These are phyloP conservation scores for Polymixis lichenea DNA, from an alignment of 2,888 invertebrate species.

Conservation along the genomic window DNA sequence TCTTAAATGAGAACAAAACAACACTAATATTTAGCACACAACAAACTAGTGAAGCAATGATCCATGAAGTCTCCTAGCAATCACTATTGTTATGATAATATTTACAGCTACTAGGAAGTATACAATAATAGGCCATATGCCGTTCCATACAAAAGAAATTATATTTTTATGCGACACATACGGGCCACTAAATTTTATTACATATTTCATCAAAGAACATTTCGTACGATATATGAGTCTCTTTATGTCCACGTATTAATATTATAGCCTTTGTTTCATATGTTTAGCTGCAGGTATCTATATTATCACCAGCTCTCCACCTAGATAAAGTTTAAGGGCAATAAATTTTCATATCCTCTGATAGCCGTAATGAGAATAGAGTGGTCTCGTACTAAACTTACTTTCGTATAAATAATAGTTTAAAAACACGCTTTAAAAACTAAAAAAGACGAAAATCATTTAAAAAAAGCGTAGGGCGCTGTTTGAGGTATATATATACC, in stretches of 20 bases:
- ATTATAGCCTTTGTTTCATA: conserved; percentile 36
- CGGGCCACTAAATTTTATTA: conserved; percentile 34
- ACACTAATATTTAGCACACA: neutral
- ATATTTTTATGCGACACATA: conserved; percentile 49
- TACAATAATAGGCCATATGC: conserved; percentile 25
- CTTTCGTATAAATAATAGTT: too few relatives aligned
- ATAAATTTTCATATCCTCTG: conserved; percentile 48
- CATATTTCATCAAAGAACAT: conserved; percentile 42
- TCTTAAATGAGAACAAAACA: neutral
- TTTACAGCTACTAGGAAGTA: conserved; percentile 27
- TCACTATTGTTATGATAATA: conserved; percentile 13
- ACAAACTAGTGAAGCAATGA: conserved; percentile 1
- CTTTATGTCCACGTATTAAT: conserved; percentile 49
- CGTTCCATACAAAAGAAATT: conserved; percentile 28
- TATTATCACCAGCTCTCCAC: conserved; percentile 39
- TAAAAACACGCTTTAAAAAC: too few relatives aligned
- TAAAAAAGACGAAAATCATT: too few relatives aligned
- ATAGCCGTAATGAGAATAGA: conserved; percentile 39
- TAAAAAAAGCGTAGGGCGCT: too few relatives aligned
- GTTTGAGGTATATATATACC: too few relatives aligned
- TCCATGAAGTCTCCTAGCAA: neutral
- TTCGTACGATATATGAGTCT: conserved; percentile 29
- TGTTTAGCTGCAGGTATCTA: conserved; percentile 25
- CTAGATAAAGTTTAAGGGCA: conserved; percentile 47
- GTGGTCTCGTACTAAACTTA: conserved; percentile 7